Evolutionary conservation across 2,888 invertebrate species (phyloP), one percentile per base, ranked within the genome.

Genomic region (Apamea sordens): DNA sequence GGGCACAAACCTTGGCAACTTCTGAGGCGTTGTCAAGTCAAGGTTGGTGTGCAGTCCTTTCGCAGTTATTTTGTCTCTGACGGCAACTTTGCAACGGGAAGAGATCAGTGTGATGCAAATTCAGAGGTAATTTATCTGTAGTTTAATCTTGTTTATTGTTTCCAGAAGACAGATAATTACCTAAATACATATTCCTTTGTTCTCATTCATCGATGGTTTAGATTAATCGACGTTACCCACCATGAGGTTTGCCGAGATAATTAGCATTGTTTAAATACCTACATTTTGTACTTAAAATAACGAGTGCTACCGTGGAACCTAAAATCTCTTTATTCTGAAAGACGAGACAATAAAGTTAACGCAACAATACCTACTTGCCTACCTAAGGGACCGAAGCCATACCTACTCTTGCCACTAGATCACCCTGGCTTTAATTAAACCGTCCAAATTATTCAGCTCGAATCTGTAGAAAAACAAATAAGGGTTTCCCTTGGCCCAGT

Each of bases 391-490:
- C 50, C n/a, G 53, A 76, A 82, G 24, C 67, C 73, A 41, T 41
- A 41, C 41, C 11, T 53, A 53, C 7, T 47, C 44, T 56, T 24
- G 41, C 36, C 28, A n/a, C 47, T 83, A 47, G 28, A 47, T 47
- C 36, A 56, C 47, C n/a, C 11, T 3, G 47, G 32, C 28, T 64
- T 64, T 68, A 80, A 82, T 83, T 79, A 83, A 84, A 75, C 50
- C 44, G 68, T 72, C 50, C 64, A 69, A 75, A 84, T 79, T 75
- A 73, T 85, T 75, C 68, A 73, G 64, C 69, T 85, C 21, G 74
- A 79, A 56, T 79, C 72, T 64, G 64, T 72, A 72, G 44, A 75
- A 84, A 79, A 76, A 75, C 81, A 71, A 83, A 80, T 71, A 65
- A 75, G 61, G 28, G 63, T 32, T 73, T 68, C 63, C 76, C 73